phyloP scores from a whole-genome alignment of 2,888 invertebrate species.

The Ectropis crepuscularia region DNA sequence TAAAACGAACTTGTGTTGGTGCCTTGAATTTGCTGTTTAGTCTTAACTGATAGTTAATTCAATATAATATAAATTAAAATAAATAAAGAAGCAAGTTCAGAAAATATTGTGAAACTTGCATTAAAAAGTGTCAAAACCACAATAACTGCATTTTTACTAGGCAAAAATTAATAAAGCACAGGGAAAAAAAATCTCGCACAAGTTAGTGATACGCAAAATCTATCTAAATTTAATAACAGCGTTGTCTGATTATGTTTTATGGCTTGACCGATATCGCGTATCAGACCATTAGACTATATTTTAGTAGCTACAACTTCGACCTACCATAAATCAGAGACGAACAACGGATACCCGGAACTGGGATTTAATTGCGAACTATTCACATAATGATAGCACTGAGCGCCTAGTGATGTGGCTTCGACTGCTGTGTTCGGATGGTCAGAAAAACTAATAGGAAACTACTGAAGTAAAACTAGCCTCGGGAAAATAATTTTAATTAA shows the following conservation, averaged over 20 bases:
- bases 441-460: not conserved
- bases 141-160: no score
- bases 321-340: conserved; percentile 42
- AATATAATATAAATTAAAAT: no score
- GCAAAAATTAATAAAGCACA: no score
- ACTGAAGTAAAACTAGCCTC: no score
- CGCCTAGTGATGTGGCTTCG: conserved; percentile 5
- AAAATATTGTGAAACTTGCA: no score
- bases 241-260: conserved; percentile 30
- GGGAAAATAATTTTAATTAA: not conserved
- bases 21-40: no score
- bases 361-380: conserved; percentile 42
- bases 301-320: conserved; percentile 40
- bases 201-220: not conserved
- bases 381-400: conserved; percentile 34
- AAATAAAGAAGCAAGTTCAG: no score
- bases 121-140: no score
- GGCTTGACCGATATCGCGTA: conserved; percentile 40
- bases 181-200: no score
- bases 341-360: conserved; percentile 38
- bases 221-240: conserved; percentile 17
- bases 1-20: no score
- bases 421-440: not conserved
- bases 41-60: no score
- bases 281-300: conserved; percentile 39